phyloP scores from a whole-genome alignment of 2,797 vertebrate species.

The Gymnoscopelus microlampas region DNA sequence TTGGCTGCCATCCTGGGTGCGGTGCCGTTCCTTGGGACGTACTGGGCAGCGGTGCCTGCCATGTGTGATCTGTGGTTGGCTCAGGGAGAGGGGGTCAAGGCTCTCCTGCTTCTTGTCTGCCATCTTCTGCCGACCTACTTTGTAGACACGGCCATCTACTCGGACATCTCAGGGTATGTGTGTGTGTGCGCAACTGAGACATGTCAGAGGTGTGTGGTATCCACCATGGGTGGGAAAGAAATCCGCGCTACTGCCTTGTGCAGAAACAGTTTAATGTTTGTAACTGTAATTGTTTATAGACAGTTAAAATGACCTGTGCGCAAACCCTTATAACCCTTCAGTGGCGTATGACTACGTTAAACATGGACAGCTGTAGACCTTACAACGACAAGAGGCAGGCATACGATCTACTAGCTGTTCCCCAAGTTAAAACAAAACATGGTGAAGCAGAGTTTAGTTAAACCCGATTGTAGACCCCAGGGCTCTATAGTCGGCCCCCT shows the following conservation, averaged over 20 bases:
- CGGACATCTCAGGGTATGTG: conserved; percentile 95
- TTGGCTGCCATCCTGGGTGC: conserved; percentile 96
- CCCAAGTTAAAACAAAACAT: no score
- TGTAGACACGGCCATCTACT: conserved; percentile 98
- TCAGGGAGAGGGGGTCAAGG: conserved; percentile 93
- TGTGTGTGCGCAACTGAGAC: conserved; percentile 2
- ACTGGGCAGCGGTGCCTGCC: conserved; percentile 96
- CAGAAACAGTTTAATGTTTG: no score
- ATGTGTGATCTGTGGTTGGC: conserved; percentile 95
- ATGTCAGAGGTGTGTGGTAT: conserved; percentile 9
- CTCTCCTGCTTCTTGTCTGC: conserved; percentile 90
- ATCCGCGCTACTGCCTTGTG: background rate
- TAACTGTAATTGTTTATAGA: no score
- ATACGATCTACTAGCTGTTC: no score
- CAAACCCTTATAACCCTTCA: no score
- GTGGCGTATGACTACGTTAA: no score
- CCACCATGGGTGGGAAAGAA: background rate
- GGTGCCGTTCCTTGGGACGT: conserved; percentile 96
- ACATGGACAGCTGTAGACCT: no score
- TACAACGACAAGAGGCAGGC: no score
- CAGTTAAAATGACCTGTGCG: no score
- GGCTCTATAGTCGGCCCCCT: background rate
- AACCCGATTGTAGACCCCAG: background rate
- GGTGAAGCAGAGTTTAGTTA: no score
- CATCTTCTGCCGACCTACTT: conserved; percentile 98